phyloP scores from a whole-genome alignment of 2,888 invertebrate genomes.

The Encarsia formosa region DNA sequence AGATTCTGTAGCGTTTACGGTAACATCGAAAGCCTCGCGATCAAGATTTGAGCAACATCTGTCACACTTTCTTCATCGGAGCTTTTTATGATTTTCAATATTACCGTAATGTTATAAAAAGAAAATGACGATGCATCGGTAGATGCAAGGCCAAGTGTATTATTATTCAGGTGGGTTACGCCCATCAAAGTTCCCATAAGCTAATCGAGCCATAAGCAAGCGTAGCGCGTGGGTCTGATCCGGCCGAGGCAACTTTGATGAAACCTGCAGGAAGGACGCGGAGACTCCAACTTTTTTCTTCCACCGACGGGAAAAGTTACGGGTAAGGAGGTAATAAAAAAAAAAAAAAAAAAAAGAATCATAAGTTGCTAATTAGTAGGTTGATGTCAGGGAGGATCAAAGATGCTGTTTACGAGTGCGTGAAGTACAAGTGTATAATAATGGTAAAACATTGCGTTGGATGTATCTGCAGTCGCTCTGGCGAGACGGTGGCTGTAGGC shows the following conservation, averaged over 20 bases:
- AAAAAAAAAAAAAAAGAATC: too few species aligned
- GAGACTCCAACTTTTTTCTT: too few species aligned
- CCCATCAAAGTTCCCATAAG: constrained; percentile 19
- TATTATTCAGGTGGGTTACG: constrained; percentile 23
- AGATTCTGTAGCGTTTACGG: too few species aligned
- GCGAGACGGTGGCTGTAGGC: constrained; percentile 3
- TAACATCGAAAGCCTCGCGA: background rate
- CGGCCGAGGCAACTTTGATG: constrained; percentile 18
- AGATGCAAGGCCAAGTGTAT: constrained; percentile 13
- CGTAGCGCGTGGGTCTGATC: constrained; percentile 18
- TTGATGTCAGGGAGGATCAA: too few species aligned
- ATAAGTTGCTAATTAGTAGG: too few species aligned
- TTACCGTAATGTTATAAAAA: constrained; percentile 12
- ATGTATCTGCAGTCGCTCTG: background rate
- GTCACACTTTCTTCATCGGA: constrained; percentile 9
- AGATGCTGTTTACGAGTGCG: too few species aligned
- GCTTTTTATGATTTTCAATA: background rate
- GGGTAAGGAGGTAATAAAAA: too few species aligned
- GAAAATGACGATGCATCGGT: constrained; percentile 16
- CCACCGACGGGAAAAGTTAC: too few species aligned
- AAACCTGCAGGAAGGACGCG: constrained; percentile 4
- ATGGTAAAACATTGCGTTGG: background rate
- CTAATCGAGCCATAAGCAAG: constrained; percentile 15
- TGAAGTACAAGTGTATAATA: background rate
- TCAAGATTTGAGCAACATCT: constrained; percentile 3